phyloP scores from a whole-genome alignment of 2,113 vertebrate genomes.

The Ceyx margarethae region DNA sequence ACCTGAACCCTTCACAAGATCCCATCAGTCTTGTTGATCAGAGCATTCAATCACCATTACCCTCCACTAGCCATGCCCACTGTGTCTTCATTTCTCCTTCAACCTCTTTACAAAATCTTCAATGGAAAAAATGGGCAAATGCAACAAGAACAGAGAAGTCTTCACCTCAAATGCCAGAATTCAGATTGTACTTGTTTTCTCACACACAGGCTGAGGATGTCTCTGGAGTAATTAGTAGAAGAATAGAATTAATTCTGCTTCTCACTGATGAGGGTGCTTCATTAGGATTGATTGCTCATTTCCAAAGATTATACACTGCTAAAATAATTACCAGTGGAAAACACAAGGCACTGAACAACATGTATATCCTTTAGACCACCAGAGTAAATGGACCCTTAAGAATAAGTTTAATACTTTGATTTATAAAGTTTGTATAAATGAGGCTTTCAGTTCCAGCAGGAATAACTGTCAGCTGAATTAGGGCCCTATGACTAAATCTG shows the following conservation, averaged over 20 bases:
- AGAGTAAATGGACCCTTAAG: not conserved
- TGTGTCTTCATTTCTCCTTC: not conserved
- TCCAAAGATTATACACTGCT: slow-evolving; percentile 40
- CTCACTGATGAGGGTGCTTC: slow-evolving; percentile 51
- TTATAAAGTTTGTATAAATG: not conserved
- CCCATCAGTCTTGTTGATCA: not conserved
- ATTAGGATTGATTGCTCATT: slow-evolving; percentile 65
- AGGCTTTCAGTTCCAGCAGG: not conserved
- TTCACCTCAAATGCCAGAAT: not conserved
- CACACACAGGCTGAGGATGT: slow-evolving; percentile 39
- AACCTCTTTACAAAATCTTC: not conserved
- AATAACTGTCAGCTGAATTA: not conserved
- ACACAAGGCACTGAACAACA: not conserved
- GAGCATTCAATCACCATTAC: not conserved
- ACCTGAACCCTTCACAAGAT: not conserved
- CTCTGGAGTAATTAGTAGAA: slow-evolving; percentile 69
- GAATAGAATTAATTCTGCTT: slow-evolving; percentile 60
- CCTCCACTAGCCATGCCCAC: not conserved
- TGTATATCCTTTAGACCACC: not conserved
- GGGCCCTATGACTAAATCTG: not conserved
- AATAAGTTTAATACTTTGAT: not conserved
- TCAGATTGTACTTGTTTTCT: slow-evolving; percentile 53
- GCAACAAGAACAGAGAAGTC: not conserved
- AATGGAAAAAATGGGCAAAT: not conserved
- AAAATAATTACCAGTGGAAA: slow-evolving; percentile 24